phyloP scores from a whole-genome alignment of 1,140 invertebrate genomes.

The Drosophila aff. region DNA sequence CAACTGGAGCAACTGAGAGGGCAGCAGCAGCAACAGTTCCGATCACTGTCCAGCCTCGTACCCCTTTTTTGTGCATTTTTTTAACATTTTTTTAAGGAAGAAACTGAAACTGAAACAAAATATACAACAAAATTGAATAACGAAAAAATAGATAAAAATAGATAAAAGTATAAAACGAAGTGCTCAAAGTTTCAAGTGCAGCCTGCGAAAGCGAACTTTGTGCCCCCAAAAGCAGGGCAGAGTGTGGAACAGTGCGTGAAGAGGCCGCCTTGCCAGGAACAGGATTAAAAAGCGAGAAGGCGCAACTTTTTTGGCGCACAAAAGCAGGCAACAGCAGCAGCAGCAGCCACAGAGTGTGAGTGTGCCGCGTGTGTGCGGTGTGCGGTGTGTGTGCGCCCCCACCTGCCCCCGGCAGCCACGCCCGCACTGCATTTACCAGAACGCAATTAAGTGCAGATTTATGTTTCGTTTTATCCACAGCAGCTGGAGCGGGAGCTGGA shows the following conservation, averaged over 20 bases:
- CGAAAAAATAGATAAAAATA: neutral
- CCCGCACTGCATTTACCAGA: neutral
- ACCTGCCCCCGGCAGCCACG: neutral
- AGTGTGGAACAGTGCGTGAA: slow-evolving; percentile 22
- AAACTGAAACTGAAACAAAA: neutral
- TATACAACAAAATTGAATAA: neutral
- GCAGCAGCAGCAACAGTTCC: slow-evolving; percentile 14
- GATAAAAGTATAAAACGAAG: neutral
- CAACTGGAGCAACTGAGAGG: neutral
- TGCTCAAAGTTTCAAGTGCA: slow-evolving; percentile 18
- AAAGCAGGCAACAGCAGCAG: slow-evolving; percentile 17
- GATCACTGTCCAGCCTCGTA: slow-evolving; percentile 14
- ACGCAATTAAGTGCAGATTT: slow-evolving; percentile 51
- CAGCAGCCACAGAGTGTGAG: neutral
- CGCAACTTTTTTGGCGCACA: slow-evolving; percentile 25
- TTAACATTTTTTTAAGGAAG: slow-evolving; percentile 9
- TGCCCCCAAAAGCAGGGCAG: neutral
- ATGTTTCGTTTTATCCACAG: slow-evolving; percentile 29
- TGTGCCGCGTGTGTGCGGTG: neutral
- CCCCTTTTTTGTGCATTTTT: slow-evolving; percentile 5
- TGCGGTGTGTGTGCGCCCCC: neutral
- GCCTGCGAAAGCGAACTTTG: slow-evolving; percentile 1
- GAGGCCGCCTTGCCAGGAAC: neutral
- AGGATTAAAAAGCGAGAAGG: slow-evolving; percentile 18
- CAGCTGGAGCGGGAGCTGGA: neutral